Evolutionary conservation across 2,888 invertebrate genomes (phyloP).

Genomic region (Pogonocherus hispidulus): DNA sequence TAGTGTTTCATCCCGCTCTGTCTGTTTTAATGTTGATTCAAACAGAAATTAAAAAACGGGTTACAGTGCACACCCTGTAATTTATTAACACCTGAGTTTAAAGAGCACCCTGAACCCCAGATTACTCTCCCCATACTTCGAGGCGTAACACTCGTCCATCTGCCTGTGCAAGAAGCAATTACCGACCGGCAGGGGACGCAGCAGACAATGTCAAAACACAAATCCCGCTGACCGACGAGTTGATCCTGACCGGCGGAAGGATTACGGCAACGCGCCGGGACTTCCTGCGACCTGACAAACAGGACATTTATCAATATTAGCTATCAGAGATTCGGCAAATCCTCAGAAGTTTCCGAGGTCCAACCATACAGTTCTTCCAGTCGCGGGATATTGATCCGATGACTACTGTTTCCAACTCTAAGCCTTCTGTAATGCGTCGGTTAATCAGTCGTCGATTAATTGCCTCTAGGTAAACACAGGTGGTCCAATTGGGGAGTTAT

Average conservation of each 20-base stretch:
- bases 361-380: slow-evolving; percentile 22
- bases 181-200: slow-evolving; percentile 51
- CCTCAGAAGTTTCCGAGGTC: slow-evolving; percentile 44
- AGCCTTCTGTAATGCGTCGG: slow-evolving; percentile 12
- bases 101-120: neutral
- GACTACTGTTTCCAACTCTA: slow-evolving; percentile 21
- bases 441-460: slow-evolving; percentile 18
- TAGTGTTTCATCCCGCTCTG: no score
- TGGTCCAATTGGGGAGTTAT: neutral
- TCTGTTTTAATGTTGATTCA: no score
- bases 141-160: slow-evolving; percentile 15
- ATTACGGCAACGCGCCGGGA: slow-evolving; percentile 53
- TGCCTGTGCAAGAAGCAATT: slow-evolving; percentile 59
- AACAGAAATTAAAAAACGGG: no score
- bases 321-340: slow-evolving; percentile 53
- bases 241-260: slow-evolving; percentile 51
- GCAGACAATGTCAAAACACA: slow-evolving; percentile 61
- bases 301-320: slow-evolving; percentile 60
- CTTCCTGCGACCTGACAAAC: slow-evolving; percentile 50
- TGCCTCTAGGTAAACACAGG: neutral
- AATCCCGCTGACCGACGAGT: slow-evolving; percentile 62
- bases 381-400: neutral
- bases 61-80: neutral
- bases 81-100: neutral
- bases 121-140: neutral